phyloP scores from a whole-genome alignment of 2,888 invertebrate genomes.

The Macrophya annulata region DNA sequence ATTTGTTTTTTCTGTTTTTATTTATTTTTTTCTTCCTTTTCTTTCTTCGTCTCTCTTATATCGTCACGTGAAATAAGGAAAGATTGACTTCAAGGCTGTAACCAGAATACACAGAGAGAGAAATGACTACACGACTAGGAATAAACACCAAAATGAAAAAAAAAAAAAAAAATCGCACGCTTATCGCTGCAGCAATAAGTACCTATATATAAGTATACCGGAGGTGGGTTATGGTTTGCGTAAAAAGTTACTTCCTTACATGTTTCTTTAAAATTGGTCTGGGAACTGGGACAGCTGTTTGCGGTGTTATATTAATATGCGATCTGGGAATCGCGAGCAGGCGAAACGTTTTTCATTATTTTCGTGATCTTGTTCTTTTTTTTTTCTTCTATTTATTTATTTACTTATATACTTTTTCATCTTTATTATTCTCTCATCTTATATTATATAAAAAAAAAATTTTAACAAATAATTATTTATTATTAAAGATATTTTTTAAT shows the following conservation, averaged over 20 bases:
- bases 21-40: not conserved
- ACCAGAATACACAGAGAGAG: not conserved
- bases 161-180: not conserved
- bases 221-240: constrained; percentile 1
- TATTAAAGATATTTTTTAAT: not conserved
- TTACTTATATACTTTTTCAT: not conserved
- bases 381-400: not conserved
- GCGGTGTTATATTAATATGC: not conserved
- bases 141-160: not conserved
- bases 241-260: constrained; percentile 5
- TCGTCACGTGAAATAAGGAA: not conserved
- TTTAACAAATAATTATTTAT: not conserved
- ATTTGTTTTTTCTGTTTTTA: not conserved
- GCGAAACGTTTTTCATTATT: not conserved
- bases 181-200: not conserved
- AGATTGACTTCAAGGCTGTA: not conserved
- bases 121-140: not conserved
- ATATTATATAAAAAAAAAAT: too few species aligned
- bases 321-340: not conserved
- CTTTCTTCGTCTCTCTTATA: not conserved
- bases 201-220: not conserved
- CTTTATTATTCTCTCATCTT: too few species aligned
- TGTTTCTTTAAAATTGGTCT: constrained; percentile 7
- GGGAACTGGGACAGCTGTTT: constrained; percentile 11
- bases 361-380: not conserved